Base-by-base conservation (phyloP, 2,113 vertebrate genomes). In the Tiliqua scincoides region DNA sequence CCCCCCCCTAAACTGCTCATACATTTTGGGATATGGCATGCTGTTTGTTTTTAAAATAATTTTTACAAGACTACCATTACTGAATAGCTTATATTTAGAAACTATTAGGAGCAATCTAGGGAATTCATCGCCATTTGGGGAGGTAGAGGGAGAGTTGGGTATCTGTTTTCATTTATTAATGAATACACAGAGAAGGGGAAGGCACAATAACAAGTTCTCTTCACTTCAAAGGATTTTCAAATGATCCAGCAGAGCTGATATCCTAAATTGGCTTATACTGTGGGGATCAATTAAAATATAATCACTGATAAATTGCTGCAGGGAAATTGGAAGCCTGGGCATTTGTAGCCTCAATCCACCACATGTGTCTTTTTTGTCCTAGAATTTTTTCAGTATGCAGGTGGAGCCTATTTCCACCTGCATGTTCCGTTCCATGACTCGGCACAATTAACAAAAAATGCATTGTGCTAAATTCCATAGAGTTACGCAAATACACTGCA, bases 221-320 rank as follows among this genome's bases (percentile, higher is more conserved):
- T 91, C 61, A 88, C 85, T 93, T 94, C 88, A 91, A 88, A 94
- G 20, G 57, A 79, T 92, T 91, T 92, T 63, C 57, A 94, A 92
- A 87, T 85, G 65, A 25, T 88, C 35, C 85, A 88, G 40, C 65
- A 61, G 84, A 82, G 52, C 11, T 88, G 79, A 72, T 89, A 86
- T 74, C 57, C 65, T 89, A 93, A 94, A 93, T 80, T 92, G 79
- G 73, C 21, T 93, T 89, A 87, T 90, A 91, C 90, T 90, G 18
- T 71, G 84, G 86, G 91, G 88, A 95, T 92, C 63, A 90, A 91
- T 95, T 95, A 93, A 91, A 85, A 85, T 87, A 93, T 90, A 85
- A 94, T 90, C 85, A 87, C 74, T 91, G 79, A 88, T 74, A 93
- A 92, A 90, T 86, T 88, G 71, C 88, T 94, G 43, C 23, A 67